A percentile compares a stretch with the other conserved stretches of the same genome.
Conservation (phyloP, 1,140 invertebrate species). For the Cydia strobilella region DNA sequence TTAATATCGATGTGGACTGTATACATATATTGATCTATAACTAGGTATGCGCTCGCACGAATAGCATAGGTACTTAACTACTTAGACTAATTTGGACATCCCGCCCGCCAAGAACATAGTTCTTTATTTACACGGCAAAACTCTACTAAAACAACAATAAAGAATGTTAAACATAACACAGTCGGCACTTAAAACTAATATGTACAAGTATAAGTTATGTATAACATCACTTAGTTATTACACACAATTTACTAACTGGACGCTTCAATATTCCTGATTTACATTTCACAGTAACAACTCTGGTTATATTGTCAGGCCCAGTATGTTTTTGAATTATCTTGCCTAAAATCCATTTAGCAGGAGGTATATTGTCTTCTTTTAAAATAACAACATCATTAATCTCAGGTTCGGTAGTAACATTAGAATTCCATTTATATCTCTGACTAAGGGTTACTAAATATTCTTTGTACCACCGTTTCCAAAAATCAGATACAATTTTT, state of each 20-base stretch:
- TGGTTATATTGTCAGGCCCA: slow-evolving; percentile 1
- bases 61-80: not conserved
- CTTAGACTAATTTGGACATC: not conserved
- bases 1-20: too few relatives aligned
- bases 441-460: slow-evolving; percentile 19
- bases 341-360: slow-evolving; percentile 11
- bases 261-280: slow-evolving; percentile 1
- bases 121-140: not conserved
- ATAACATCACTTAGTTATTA: not conserved
- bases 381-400: slow-evolving; percentile 9
- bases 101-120: slow-evolving; percentile 8
- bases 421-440: slow-evolving; percentile 15
- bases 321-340: slow-evolving; percentile 1
- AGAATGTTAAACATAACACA: not conserved
- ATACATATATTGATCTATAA: too few relatives aligned
- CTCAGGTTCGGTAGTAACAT: not conserved
- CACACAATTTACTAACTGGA: not conserved
- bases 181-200: not conserved
- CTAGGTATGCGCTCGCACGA: too few relatives aligned
- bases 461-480: slow-evolving; percentile 33
- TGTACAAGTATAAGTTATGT: not conserved
- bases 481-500: slow-evolving; percentile 33
- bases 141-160: not conserved
- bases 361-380: slow-evolving; percentile 24
- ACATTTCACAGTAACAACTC: slow-evolving; percentile 4